A percentile compares a stretch with the other conserved stretches of the same genome.
These are phyloP conservation scores for Diploscapter pachys DNA, from an alignment of 1,140 invertebrate genomes.

Conservation along the genomic window DNA sequence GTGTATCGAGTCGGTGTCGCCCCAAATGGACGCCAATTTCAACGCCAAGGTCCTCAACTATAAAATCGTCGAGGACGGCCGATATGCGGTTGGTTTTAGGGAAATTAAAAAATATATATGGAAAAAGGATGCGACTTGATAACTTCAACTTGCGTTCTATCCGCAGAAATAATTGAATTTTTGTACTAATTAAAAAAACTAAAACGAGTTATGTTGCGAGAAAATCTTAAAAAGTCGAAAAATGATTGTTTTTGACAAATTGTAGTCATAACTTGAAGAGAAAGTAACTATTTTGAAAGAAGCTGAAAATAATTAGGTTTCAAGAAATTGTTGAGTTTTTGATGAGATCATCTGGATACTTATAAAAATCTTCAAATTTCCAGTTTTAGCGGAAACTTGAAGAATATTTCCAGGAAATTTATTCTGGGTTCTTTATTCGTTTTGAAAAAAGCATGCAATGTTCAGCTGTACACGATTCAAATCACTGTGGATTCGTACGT, in stretches of 20 bases:
- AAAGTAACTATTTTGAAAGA: constrained; percentile 14
- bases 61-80: constrained; percentile 33
- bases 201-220: too few relatives aligned
- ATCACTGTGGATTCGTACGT: constrained; percentile 30
- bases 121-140: background rate
- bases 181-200: too few relatives aligned
- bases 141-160: too few relatives aligned
- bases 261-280: constrained; percentile 5
- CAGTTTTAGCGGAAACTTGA: too few relatives aligned
- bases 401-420: too few relatives aligned
- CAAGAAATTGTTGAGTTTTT: too few relatives aligned
- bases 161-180: too few relatives aligned
- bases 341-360: too few relatives aligned
- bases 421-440: too few relatives aligned
- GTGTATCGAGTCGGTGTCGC: constrained; percentile 24
- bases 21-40: constrained; percentile 33
- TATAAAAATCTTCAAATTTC: too few relatives aligned
- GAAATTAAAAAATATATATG: background rate
- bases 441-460: background rate
- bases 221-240: background rate
- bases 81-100: constrained; percentile 37
- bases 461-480: constrained; percentile 40
- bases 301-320: constrained; percentile 2
- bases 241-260: constrained; percentile 23
- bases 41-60: constrained; percentile 34